Base-by-base conservation (phyloP, 2,797 vertebrate species). In the Balearica regulorum region DNA sequence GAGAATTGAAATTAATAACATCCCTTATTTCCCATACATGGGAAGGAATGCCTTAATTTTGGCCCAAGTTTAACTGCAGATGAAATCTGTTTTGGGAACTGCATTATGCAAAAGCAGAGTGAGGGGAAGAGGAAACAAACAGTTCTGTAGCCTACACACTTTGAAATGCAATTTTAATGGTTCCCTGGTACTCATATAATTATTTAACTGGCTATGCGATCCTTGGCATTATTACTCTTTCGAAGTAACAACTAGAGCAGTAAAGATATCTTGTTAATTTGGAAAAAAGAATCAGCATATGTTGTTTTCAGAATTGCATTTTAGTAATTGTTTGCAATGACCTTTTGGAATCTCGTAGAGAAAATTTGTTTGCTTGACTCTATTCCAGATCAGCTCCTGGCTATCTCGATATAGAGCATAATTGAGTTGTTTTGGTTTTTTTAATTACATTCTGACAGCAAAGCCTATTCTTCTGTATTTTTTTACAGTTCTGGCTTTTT, bases 361-460 rank as follows among this genome's bases (percentile, higher is more conserved):
- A 70, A 94, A 94, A 88, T 93, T 57, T 81, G 37, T 95, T 96
- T 91, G 68, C 76, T 94, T 95, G 91, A 53, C 75, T 95, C 87
- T 79, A 35, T 93, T 69, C 48, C 39, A 24, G 51, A 79, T 91
- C 72, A 91, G 80, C 87, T 95, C 68, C 80, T 94, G 91, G 87
- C 92, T 90, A 28, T 92, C 91, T 95, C 0, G 4, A 31, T 81
- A 10, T 2, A 31, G 60, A 73, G 46, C 43, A 64, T 54, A 85
- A 95, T 35, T 41, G 93, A 94, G 77, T 66, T 75, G 37, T 49
- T 91, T 51, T 39, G 46, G 1, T 31, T 33, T 54, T 66, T 91
- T 92, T 82, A 95, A 94, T 96, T 90, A 66, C 60, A 11, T 92
- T 87, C 54, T 80, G 86, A 93, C 61, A 81, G 69, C 89, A 92